phyloP scores from a whole-genome alignment of 2,888 invertebrate species.

The Plebejus melissa region DNA sequence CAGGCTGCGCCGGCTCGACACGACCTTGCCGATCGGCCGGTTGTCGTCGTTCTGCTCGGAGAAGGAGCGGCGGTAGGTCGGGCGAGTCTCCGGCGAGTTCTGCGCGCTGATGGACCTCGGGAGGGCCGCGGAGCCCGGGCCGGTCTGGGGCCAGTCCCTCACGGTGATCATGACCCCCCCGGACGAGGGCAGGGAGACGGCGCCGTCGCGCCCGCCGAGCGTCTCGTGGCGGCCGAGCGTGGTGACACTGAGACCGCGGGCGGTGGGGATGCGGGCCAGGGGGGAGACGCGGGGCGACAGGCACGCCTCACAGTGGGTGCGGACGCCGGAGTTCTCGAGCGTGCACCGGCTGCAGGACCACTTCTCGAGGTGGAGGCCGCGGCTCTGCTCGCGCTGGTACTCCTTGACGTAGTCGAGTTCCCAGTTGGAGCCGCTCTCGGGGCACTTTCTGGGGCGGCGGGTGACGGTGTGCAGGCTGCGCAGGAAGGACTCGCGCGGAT shows the following conservation, averaged over 20 bases:
- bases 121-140: slow-evolving; percentile 55
- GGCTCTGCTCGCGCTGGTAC: slow-evolving; percentile 68
- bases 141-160: slow-evolving; percentile 79
- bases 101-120: slow-evolving; percentile 66
- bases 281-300: slow-evolving; percentile 81
- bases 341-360: slow-evolving; percentile 89
- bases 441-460: slow-evolving; percentile 67
- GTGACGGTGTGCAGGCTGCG: slow-evolving; percentile 70
- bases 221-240: slow-evolving; percentile 69
- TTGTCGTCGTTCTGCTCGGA: slow-evolving; percentile 67
- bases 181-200: slow-evolving; percentile 67
- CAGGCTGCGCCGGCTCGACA: slow-evolving; percentile 68
- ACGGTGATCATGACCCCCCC: slow-evolving; percentile 82
- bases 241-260: slow-evolving; percentile 67
- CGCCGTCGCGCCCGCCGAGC: slow-evolving; percentile 57
- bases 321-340: slow-evolving; percentile 83
- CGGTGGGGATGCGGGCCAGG: slow-evolving; percentile 59
- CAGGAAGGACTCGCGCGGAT: slow-evolving; percentile 65
- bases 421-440: slow-evolving; percentile 72
- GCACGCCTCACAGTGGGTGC: slow-evolving; percentile 86
- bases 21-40: slow-evolving; percentile 64
- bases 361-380: slow-evolving; percentile 65
- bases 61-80: slow-evolving; percentile 68
- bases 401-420: slow-evolving; percentile 71
- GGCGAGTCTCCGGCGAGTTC: slow-evolving; percentile 69